Percentiles rank a stretch among this genome's conserved stretches.
Conservation (phyloP, 2,113 vertebrate genomes). For the Vulpes vulpes region DNA sequence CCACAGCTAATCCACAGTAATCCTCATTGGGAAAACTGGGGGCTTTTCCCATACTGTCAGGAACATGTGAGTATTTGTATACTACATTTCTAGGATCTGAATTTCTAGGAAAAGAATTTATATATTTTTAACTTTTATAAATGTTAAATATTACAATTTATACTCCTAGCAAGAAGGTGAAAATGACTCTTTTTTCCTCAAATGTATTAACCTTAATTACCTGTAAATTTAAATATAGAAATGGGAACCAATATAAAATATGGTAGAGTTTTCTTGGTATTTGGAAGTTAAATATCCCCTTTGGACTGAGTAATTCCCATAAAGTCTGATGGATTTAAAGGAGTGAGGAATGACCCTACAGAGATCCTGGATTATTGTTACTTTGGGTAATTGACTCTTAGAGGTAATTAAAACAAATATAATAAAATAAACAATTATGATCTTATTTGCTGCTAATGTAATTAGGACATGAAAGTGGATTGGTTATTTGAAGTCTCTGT, state of each 20-base stretch:
- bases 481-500: background rate
- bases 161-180: background rate
- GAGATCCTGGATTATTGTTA: background rate
- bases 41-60: background rate
- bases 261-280: background rate
- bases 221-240: background rate
- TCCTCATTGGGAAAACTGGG: background rate
- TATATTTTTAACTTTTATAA: background rate
- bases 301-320: background rate
- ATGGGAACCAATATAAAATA: background rate
- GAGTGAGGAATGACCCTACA: background rate
- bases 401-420: constrained; percentile 16
- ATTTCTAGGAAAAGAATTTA: background rate
- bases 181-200: background rate
- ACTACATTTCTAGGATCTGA: background rate
- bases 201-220: background rate
- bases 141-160: background rate
- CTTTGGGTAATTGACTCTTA: background rate
- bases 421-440: background rate
- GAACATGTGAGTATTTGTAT: background rate
- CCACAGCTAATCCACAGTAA: background rate
- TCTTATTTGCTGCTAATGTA: background rate
- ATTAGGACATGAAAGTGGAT: background rate
- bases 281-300: background rate
- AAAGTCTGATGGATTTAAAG: background rate